phyloP scores from a whole-genome alignment of 2,888 invertebrate species.

The Drosophila pseudotakahashii region DNA sequence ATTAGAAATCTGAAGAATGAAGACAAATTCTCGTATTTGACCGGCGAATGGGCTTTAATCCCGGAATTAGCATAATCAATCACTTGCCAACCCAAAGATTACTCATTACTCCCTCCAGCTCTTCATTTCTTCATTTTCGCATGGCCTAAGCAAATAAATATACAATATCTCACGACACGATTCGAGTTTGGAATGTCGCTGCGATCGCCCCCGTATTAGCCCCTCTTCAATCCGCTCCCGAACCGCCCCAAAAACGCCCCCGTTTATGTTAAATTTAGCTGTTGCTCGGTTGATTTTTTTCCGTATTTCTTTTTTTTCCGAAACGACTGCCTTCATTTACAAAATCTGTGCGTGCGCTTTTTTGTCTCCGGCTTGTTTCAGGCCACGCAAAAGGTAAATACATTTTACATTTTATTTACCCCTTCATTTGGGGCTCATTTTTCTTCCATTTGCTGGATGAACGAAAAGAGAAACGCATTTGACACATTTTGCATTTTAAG shows the following conservation, averaged over 20 bases:
- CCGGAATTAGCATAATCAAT: conserved; percentile 30
- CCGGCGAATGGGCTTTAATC: conserved; percentile 7
- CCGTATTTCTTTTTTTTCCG: conserved; percentile 24
- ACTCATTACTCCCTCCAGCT: conserved; percentile 22
- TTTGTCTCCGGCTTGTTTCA: conserved; percentile 50
- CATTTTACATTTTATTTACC: conserved; percentile 66
- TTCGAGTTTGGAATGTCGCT: conserved; percentile 28
- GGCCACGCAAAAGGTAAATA: conserved; percentile 77
- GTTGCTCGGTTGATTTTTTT: conserved; percentile 5
- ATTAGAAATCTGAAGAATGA: conserved; percentile 19
- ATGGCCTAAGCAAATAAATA: conserved; percentile 20
- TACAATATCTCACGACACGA: conserved; percentile 27
- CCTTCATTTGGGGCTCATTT: conserved; percentile 73
- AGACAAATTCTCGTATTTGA: conserved; percentile 3
- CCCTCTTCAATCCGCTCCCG: conserved; percentile 13
- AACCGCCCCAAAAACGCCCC: conserved; percentile 28
- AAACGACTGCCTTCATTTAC: conserved; percentile 74
- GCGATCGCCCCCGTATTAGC: conserved; percentile 30
- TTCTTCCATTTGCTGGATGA: conserved; percentile 60
- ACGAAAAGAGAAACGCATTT: conserved; percentile 72
- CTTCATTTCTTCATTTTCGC: conserved; percentile 22
- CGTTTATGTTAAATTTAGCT: conserved; percentile 37
- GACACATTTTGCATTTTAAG: conserved; percentile 79
- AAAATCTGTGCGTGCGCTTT: conserved; percentile 78
- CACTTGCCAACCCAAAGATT: conserved; percentile 21